Conservation (phyloP, 2,888 invertebrate genomes). For the Myathropa florea region DNA sequence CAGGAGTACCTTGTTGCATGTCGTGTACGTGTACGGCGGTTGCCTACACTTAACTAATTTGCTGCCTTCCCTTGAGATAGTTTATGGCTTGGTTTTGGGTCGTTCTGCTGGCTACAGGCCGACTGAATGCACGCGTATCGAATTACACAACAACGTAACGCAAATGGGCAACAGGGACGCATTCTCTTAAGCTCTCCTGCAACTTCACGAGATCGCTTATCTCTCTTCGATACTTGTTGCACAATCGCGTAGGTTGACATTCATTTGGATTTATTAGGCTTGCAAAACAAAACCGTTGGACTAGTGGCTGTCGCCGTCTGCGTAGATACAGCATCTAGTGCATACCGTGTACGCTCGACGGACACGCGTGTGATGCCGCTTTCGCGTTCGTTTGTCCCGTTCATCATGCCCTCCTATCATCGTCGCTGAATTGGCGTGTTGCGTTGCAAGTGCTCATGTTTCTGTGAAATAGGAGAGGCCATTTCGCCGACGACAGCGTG, state of each 20-base stretch:
- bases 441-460: constrained; percentile 59
- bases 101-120: constrained; percentile 11
- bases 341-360: background rate
- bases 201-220: constrained; percentile 54
- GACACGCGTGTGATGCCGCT: constrained; percentile 24
- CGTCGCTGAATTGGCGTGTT: constrained; percentile 41
- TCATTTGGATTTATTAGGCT: constrained; percentile 69
- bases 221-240: constrained; percentile 69
- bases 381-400: constrained; percentile 61
- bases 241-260: constrained; percentile 69
- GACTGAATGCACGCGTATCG: constrained; percentile 42
- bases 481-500: background rate
- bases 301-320: background rate
- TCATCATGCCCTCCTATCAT: constrained; percentile 58
- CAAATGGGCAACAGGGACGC: constrained; percentile 64
- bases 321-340: background rate
- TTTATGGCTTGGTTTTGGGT: constrained; percentile 63
- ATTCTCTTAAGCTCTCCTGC: constrained; percentile 47
- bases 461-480: constrained; percentile 44
- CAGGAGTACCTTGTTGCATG: constrained; percentile 67
- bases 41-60: constrained; percentile 71
- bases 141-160: constrained; percentile 60
- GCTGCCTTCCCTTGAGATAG: constrained; percentile 68
- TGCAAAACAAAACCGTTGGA: constrained; percentile 53
- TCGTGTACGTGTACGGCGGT: constrained; percentile 49